Conservation (phyloP, 2,797 vertebrate species). For the Rhabdophis nuchalis region DNA sequence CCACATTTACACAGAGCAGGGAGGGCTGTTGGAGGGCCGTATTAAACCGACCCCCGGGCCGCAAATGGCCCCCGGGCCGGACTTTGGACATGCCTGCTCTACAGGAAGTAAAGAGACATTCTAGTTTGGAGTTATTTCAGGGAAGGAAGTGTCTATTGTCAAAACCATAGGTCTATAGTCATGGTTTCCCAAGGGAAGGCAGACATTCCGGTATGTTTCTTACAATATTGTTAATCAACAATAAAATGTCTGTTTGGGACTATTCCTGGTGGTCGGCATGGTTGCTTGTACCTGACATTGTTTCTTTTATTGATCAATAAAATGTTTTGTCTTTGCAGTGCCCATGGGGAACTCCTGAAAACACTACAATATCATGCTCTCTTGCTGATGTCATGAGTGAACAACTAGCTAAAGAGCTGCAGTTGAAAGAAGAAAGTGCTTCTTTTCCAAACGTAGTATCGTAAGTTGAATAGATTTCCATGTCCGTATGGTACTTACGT, state of each 20-base stretch:
- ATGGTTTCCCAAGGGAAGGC: background rate
- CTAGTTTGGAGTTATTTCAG: too few relatives aligned
- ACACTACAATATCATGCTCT: slow-evolving; percentile 74
- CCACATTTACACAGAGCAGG: too few relatives aligned
- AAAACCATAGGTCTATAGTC: background rate
- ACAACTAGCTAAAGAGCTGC: slow-evolving; percentile 83
- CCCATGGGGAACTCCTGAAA: slow-evolving; percentile 77
- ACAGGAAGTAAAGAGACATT: too few relatives aligned
- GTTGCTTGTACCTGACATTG: background rate
- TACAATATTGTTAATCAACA: background rate
- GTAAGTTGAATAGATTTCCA: slow-evolving; percentile 71
- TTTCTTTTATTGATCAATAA: background rate
- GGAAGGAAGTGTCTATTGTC: background rate
- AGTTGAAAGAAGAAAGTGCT: slow-evolving; percentile 83
- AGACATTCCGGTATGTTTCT: background rate
- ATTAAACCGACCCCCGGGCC: too few relatives aligned
- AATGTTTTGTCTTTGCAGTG: slow-evolving; percentile 70
- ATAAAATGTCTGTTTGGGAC: background rate
- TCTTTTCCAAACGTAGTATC: slow-evolving; percentile 66
- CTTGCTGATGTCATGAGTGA: slow-evolving; percentile 96
- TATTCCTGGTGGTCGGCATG: background rate
- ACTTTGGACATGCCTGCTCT: too few relatives aligned
- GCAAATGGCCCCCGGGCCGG: too few relatives aligned
- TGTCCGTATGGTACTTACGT: slow-evolving; percentile 22
- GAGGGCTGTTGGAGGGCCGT: too few relatives aligned